phyloP scores from a whole-genome alignment of 2,113 vertebrate species.

The Megaptera novaeangliae region DNA sequence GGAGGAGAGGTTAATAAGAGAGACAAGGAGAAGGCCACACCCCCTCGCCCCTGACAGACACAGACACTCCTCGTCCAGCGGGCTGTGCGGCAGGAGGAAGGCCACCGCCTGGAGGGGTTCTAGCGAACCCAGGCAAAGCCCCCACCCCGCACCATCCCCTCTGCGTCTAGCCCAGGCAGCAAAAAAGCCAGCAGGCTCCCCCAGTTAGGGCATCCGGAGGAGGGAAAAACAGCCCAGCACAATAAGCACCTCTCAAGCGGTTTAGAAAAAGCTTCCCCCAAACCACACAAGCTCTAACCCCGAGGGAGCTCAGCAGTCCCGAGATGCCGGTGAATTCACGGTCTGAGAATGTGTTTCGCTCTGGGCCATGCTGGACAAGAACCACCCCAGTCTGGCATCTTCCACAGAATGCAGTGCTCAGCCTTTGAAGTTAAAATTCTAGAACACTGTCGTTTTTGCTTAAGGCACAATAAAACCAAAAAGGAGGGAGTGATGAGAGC shows the following conservation, averaged over 20 bases:
- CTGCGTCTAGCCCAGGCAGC: neutral
- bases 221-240: neutral
- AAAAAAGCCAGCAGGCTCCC: neutral
- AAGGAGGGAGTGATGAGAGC: neutral
- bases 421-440: neutral
- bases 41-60: neutral
- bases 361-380: neutral
- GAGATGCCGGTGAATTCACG: neutral
- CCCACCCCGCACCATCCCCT: neutral
- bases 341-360: neutral
- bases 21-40: neutral
- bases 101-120: neutral
- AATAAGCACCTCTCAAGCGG: accelerated
- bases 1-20: neutral
- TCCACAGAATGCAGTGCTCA: neutral
- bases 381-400: neutral
- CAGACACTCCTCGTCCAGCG: neutral
- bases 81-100: neutral
- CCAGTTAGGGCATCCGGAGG: neutral
- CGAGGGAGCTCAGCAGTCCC: neutral
- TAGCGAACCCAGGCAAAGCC: too few species aligned
- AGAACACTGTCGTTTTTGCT: neutral
- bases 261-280: neutral
- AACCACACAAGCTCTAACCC: neutral
- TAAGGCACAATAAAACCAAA: neutral